These are phyloP conservation scores for Tetrax tetrax DNA, from an alignment of 2,113 vertebrate genomes.

Conservation along the genomic window DNA sequence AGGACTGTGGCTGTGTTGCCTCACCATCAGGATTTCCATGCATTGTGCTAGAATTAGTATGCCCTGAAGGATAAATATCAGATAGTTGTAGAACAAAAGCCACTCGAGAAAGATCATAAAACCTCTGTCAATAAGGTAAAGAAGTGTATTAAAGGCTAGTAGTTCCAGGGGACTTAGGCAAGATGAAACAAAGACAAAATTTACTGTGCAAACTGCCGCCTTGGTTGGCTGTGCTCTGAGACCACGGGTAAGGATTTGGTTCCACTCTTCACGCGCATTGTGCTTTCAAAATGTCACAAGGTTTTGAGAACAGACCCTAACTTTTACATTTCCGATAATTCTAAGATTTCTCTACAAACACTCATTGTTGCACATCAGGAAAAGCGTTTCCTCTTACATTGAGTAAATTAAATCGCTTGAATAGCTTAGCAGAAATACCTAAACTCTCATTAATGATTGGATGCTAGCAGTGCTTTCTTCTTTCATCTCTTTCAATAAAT, in stretches of 20 bases:
- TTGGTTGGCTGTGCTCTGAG: background rate
- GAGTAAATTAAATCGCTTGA: background rate
- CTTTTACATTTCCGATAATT: background rate
- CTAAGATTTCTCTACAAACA: background rate
- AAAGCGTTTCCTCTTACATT: background rate
- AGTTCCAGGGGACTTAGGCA: background rate
- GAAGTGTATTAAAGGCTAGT: background rate
- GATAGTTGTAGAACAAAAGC: background rate
- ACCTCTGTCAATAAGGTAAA: background rate
- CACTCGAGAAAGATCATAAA: background rate
- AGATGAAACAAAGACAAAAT: background rate
- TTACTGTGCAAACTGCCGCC: background rate
- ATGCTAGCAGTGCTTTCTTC: background rate
- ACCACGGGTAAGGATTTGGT: background rate
- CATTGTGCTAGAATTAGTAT: background rate
- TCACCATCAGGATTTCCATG: background rate
- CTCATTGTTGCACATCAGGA: background rate
- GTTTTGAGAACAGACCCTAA: background rate
- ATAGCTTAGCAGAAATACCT: background rate
- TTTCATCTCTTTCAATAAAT: background rate
- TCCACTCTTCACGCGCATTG: accelerated
- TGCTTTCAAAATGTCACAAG: background rate
- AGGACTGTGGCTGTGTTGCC: background rate
- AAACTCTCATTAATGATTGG: background rate
- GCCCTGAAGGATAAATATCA: background rate